phyloP scores from a whole-genome alignment of 2,888 invertebrate species.

The Peribatodes rhomboidaria region DNA sequence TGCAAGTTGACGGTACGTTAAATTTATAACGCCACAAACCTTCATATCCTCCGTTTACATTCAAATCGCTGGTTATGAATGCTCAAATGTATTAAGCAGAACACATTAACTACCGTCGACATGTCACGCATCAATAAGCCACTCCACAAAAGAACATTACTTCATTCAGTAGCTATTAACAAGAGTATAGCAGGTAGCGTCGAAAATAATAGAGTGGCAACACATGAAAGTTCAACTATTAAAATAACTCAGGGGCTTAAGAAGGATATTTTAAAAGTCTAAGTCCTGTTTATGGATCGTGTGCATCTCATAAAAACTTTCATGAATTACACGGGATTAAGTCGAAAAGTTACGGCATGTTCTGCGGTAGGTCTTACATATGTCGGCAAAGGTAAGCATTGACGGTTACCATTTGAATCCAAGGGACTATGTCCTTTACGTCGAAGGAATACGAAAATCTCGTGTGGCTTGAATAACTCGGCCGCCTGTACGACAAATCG shows the following conservation, averaged over 20 bases:
- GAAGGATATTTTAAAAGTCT: constrained; percentile 59
- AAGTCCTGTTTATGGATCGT: constrained; percentile 64
- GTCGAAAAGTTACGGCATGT: constrained; percentile 70
- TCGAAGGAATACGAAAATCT: constrained; percentile 49
- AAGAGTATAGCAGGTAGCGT: constrained; percentile 32
- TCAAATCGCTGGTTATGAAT: constrained; percentile 41
- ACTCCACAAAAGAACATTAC: constrained; percentile 35
- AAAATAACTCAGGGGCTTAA: constrained; percentile 48
- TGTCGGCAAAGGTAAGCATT: constrained; percentile 46
- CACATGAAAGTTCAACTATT: constrained; percentile 42
- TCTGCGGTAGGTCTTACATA: constrained; percentile 80
- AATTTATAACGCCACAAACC: constrained; percentile 47
- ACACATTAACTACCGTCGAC: constrained; percentile 34
- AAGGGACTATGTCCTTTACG: constrained; percentile 50
- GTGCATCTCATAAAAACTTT: constrained; percentile 72
- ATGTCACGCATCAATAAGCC: constrained; percentile 39
- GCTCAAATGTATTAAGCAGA: constrained; percentile 36
- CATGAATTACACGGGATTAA: constrained; percentile 79
- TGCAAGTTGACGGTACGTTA: constrained; percentile 44
- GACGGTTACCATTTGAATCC: constrained; percentile 45
- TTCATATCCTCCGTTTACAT: constrained; percentile 47
- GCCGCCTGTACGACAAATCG: constrained; percentile 62
- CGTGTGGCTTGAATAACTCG: constrained; percentile 43
- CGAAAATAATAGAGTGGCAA: constrained; percentile 43
- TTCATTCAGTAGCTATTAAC: constrained; percentile 35